phyloP scores from a whole-genome alignment of 2,113 vertebrate genomes.

The Colossoma macropomum region DNA sequence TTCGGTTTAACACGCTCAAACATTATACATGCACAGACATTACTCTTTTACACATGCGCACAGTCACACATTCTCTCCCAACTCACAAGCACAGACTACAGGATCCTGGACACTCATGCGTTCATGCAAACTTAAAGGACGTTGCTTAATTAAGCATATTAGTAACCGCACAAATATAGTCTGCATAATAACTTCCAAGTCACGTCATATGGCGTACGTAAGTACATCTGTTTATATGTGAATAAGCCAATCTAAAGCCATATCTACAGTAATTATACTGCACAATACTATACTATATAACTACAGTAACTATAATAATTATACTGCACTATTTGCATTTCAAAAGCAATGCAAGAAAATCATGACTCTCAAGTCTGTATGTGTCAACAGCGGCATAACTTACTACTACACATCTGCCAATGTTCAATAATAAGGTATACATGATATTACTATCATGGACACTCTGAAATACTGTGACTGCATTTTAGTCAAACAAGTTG shows the following conservation, averaged over 20 bases:
- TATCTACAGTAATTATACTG: neutral
- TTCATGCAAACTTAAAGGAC: neutral
- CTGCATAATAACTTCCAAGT: neutral
- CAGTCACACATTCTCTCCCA: neutral
- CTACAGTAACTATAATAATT: neutral
- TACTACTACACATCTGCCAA: neutral
- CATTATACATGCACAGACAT: neutral
- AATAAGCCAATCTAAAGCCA: neutral
- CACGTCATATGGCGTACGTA: neutral
- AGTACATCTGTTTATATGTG: neutral
- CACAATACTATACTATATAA: neutral
- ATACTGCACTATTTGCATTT: neutral
- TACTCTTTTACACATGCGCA: neutral
- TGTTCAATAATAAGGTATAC: no score
- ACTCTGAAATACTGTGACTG: no score
- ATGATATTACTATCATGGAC: no score
- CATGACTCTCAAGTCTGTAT: neutral
- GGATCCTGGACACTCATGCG: neutral
- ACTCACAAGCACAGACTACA: neutral
- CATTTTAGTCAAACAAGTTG: no score
- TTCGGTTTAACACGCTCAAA: neutral
- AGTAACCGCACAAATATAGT: slow-evolving; percentile 29
- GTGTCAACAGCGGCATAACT: neutral
- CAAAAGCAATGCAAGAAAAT: neutral
- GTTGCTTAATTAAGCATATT: slow-evolving; percentile 20